phyloP scores from a whole-genome alignment of 2,888 invertebrate genomes.

The Ichneumoninae sp. region DNA sequence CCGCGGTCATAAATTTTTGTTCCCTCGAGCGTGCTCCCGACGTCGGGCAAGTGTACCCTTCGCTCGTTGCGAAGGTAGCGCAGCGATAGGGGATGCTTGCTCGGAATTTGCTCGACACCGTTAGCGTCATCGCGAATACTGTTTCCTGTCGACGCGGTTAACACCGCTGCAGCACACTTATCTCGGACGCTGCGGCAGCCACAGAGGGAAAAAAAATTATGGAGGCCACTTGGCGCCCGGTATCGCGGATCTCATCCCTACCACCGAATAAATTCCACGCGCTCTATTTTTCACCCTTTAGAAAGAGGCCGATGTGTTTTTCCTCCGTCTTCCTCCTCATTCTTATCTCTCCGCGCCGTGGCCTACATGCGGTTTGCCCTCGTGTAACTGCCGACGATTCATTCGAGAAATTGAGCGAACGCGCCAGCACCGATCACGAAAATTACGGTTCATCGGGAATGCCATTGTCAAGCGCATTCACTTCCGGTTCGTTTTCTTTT shows the following conservation, averaged over 20 bases:
- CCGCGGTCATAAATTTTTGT: conserved; percentile 58
- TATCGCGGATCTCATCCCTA: conserved; percentile 15
- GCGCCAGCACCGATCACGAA: conserved; percentile 27
- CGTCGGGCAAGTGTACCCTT: conserved; percentile 23
- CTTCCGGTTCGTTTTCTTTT: conserved; percentile 9
- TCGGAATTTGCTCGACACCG: conserved; percentile 35
- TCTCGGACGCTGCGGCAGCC: not conserved
- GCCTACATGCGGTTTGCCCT: not conserved
- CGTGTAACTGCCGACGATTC: conserved; percentile 4
- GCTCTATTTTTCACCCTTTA: conserved; percentile 38
- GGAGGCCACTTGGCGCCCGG: conserved; percentile 2
- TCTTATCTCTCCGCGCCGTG: not conserved
- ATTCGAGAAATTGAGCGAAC: conserved; percentile 44
- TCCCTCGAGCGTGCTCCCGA: conserved; percentile 43
- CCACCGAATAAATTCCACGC: conserved; percentile 40
- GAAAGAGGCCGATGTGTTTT: conserved; percentile 16
- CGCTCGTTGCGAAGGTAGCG: not conserved
- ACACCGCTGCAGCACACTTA: not conserved
- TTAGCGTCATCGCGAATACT: conserved; percentile 53
- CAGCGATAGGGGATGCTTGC: conserved; percentile 37
- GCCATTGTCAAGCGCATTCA: conserved; percentile 19
- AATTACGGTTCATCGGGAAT: conserved; percentile 41
- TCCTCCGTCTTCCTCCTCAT: conserved; percentile 12
- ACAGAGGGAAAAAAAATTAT: not conserved
- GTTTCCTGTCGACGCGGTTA: conserved; percentile 50